Evolutionary conservation across 2,888 invertebrate species (phyloP).

Genomic region (Schizotus pectinicornis): DNA sequence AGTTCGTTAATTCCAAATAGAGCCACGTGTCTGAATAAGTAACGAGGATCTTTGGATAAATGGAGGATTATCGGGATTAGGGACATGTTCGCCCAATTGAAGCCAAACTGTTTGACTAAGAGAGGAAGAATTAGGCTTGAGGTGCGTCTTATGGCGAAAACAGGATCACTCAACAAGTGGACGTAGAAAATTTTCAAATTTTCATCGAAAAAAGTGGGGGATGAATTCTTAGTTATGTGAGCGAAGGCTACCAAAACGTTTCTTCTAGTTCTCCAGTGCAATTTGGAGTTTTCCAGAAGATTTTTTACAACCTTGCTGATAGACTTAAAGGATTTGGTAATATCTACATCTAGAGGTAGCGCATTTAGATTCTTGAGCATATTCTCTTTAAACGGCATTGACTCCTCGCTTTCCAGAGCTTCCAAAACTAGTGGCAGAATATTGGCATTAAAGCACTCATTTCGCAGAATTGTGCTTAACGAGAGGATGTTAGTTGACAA

Average conservation of each 20-base stretch:
- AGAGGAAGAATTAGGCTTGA: slow-evolving; percentile 52
- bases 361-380: slow-evolving; percentile 50
- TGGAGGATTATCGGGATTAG: slow-evolving; percentile 47
- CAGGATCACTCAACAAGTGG: slow-evolving; percentile 48
- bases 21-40: slow-evolving; percentile 49
- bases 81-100: slow-evolving; percentile 48
- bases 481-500: slow-evolving; percentile 47
- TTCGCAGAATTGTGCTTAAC: slow-evolving; percentile 43
- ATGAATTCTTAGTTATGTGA: slow-evolving; percentile 48
- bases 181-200: slow-evolving; percentile 50
- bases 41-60: slow-evolving; percentile 47
- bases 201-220: slow-evolving; percentile 48
- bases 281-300: slow-evolving; percentile 46
- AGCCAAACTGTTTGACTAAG: slow-evolving; percentile 50
- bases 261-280: slow-evolving; percentile 53
- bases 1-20: slow-evolving; percentile 53
- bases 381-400: slow-evolving; percentile 48
- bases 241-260: slow-evolving; percentile 50
- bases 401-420: slow-evolving; percentile 48
- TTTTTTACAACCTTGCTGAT: slow-evolving; percentile 48
- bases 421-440: slow-evolving; percentile 48
- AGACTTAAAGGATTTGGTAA: slow-evolving; percentile 40
- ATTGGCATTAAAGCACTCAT: slow-evolving; percentile 46
- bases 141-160: slow-evolving; percentile 51
- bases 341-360: slow-evolving; percentile 47